Base-by-base conservation (phyloP, 2,113 vertebrate species). In the Trogon melanurus region DNA sequence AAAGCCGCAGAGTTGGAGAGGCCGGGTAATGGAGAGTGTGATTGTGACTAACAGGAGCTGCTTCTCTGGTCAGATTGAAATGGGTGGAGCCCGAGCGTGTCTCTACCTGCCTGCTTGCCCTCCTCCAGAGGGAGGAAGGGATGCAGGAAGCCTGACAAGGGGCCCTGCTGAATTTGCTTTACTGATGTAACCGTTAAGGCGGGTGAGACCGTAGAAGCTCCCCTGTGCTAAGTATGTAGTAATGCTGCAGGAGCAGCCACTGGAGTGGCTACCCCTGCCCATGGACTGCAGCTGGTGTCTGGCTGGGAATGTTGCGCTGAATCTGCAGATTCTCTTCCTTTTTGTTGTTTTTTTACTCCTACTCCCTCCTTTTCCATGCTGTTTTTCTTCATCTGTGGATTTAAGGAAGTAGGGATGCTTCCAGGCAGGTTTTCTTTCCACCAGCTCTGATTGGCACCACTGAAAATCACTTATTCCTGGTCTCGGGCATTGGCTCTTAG, bases 21-120 rank as follows among this genome's bases (percentile, higher is more conserved):
- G 58, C 67, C 93, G 95, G 47, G 47, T 94, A 76, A 94, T 71
- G 69, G 79, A 27, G 72, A 47, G 41, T 27, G 75, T 64, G 85
- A 67, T 45, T 32, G 21, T 80, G 56, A 57, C 85, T 93, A 78
- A n/a, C 8, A 51, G 87, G 87, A 88, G 51, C 65, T 62, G 69
- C 70, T 89, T 58, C 60, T 85, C 44, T 71, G 29, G 30, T 80
- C 5, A 2, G 11, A 27, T 12, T 66, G 75, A 74, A 80, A 50
- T 8, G 13, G 57, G 56, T 91, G 56, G 60, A 93, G 32, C 17
- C 29, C 66, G 56, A 23, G 21, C 56, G 16, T 4, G 3, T 78
- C 45, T 41, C 22, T 15, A 1, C n/a, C 54, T 88, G 26, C 61
- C 36, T 54, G 38, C 48, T 50, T 54, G 36, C 30, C 18, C 50